Evolutionary conservation across 2,113 vertebrate species (phyloP).

Genomic region (Desmodus rotundus): DNA sequence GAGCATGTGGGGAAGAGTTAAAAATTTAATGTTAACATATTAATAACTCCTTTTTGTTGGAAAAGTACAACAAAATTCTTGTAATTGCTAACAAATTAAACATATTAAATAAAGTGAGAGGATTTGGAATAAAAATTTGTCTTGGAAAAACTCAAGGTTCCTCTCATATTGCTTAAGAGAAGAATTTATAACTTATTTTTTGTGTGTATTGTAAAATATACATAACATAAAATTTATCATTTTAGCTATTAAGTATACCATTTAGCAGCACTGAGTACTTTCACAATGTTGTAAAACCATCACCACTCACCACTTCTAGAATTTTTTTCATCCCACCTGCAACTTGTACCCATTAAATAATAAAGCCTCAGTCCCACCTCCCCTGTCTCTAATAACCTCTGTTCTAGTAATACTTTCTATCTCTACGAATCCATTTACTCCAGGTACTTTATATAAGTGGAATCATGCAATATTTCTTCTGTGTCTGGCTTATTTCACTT

Average conservation of each 20-base stretch:
- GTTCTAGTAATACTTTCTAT: background rate
- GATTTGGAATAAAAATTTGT: background rate
- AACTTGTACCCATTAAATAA: background rate
- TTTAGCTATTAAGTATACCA: background rate
- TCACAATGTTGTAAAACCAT: background rate
- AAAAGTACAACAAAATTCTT: background rate
- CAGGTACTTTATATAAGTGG: background rate
- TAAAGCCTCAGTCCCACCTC: background rate
- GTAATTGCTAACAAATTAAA: background rate
- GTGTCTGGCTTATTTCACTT: background rate
- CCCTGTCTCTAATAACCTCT: background rate
- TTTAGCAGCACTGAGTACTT: background rate
- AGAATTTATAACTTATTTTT: background rate
- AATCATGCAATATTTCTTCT: background rate
- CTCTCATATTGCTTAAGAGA: background rate
- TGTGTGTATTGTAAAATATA: background rate
- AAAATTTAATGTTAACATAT: background rate
- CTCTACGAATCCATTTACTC: background rate
- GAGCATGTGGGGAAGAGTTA: background rate
- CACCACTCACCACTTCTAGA: background rate
- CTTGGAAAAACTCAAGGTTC: background rate
- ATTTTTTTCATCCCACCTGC: background rate
- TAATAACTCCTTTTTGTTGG: background rate
- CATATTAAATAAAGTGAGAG: background rate
- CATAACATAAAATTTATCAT: background rate